phyloP scores from a whole-genome alignment of 2,888 invertebrate genomes.

The Cerastoderma edule region DNA sequence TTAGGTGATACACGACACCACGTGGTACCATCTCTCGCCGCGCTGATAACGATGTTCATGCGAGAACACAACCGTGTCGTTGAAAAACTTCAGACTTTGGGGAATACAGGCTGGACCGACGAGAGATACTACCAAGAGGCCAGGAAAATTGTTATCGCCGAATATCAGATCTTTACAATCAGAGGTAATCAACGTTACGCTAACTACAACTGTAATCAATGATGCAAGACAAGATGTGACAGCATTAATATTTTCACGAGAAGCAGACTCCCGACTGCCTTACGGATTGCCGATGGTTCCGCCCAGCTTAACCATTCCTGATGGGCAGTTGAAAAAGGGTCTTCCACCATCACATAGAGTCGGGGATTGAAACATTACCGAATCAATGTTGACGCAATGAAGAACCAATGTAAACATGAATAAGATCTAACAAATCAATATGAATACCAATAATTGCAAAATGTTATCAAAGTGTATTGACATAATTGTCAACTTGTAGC shows the following conservation, averaged over 20 bases:
- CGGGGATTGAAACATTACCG: no score
- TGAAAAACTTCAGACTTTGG: slow-evolving; percentile 88
- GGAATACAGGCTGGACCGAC: slow-evolving; percentile 93
- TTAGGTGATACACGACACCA: no score
- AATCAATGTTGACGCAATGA: no score
- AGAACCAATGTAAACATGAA: no score
- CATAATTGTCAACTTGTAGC: no score
- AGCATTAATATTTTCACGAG: background rate
- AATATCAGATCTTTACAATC: slow-evolving; percentile 86
- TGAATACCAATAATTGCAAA: no score
- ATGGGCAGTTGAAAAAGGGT: background rate
- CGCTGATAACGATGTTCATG: slow-evolving; percentile 90
- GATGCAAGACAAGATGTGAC: no score
- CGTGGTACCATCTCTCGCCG: slow-evolving; percentile 93
- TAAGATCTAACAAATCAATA: no score
- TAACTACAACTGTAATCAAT: background rate
- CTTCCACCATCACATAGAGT: background rate
- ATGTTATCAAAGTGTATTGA: no score
- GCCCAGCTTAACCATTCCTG: no score
- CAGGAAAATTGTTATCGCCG: slow-evolving; percentile 90
- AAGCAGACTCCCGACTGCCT: no score
- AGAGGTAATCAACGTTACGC: slow-evolving; percentile 32
- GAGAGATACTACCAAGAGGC: slow-evolving; percentile 72
- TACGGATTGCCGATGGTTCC: no score
- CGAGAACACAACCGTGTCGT: slow-evolving; percentile 94